phyloP scores from a whole-genome alignment of 2,113 vertebrate genomes.

The Hippoglossus stenolepis region DNA sequence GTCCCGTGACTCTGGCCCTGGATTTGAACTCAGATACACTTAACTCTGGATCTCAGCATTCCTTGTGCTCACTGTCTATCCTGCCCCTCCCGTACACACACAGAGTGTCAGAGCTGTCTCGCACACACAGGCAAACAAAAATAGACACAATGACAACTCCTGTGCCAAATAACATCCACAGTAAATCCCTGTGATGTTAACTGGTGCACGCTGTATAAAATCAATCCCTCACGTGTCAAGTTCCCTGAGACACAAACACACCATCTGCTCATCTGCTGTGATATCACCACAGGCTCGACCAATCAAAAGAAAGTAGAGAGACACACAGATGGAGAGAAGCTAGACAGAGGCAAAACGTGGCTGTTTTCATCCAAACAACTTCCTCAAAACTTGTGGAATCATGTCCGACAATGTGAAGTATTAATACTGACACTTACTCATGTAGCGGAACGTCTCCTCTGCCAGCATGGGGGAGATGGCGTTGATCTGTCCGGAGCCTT shows the following conservation, averaged over 20 bases:
- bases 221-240: conserved; percentile 40
- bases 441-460: conserved; percentile 92
- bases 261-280: conserved; percentile 43
- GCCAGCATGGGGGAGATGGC: conserved; percentile 84
- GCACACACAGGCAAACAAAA: conserved; percentile 10
- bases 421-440: conserved; percentile 85
- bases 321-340: neutral
- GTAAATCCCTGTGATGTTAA: conserved; percentile 47
- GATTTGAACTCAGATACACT: conserved; percentile 47
- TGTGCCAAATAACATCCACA: conserved; percentile 2
- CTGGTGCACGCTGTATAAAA: conserved; percentile 11
- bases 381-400: neutral
- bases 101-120: neutral
- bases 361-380: neutral
- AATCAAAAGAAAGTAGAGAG: conserved; percentile 23
- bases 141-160: conserved; percentile 4
- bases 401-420: neutral
- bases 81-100: conserved; percentile 5
- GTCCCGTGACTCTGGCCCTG: conserved; percentile 63
- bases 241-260: conserved; percentile 1
- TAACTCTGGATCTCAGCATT: conserved; percentile 55
- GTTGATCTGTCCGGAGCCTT: conserved; percentile 55
- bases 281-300: conserved; percentile 13
- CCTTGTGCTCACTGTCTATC: conserved; percentile 21
- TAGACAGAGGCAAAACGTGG: too few relatives aligned